phyloP scores from a whole-genome alignment of 92 coral and sea anemone genomes.

The Phymanthus crucifer region DNA sequence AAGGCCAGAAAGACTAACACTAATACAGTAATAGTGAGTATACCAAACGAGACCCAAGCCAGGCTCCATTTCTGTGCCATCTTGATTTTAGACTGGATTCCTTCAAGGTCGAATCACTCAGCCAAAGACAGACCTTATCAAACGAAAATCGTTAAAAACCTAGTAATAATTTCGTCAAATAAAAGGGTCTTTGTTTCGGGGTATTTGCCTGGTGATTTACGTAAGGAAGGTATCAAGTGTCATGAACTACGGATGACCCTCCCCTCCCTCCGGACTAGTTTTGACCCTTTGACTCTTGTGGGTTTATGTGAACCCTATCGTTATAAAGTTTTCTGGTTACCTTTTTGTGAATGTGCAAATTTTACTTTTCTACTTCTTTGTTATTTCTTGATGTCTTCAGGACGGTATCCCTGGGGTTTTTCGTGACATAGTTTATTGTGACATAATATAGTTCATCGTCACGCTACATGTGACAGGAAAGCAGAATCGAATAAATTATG shows the following conservation, averaged over 20 bases:
- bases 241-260: not conserved
- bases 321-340: no score
- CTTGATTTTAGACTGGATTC: no score
- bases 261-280: not conserved
- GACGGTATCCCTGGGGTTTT: not conserved
- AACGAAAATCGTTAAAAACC: not conserved
- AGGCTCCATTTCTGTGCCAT: constrained; percentile 23
- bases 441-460: not conserved
- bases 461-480: not conserved
- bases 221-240: not conserved
- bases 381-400: no score
- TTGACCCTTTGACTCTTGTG: not conserved
- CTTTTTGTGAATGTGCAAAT: not conserved
- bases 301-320: not conserved
- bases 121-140: not conserved
- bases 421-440: not conserved
- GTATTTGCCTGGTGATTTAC: not conserved
- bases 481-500: not conserved
- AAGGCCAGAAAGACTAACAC: constrained; percentile 21
- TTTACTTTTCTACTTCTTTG: no score
- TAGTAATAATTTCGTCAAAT: not conserved
- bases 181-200: not conserved
- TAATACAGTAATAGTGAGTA: not conserved
- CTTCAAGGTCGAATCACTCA: no score
- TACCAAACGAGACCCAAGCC: not conserved